Percentiles rank a stretch among this genome's conserved stretches.
Conservation (phyloP, 1,140 invertebrate species). For the Eurosta solidaginis region DNA sequence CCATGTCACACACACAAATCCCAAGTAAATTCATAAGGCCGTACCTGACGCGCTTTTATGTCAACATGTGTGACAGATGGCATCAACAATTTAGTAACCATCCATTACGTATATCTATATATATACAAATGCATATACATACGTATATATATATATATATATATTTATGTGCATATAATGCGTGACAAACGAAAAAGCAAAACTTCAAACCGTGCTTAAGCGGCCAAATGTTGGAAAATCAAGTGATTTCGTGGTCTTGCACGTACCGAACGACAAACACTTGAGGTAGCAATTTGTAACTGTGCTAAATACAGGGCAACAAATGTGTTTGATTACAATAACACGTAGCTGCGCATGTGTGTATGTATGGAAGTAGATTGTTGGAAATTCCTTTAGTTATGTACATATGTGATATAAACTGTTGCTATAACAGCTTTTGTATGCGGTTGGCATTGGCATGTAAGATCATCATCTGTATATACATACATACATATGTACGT, state of each 20-base stretch:
- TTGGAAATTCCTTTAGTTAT: no score
- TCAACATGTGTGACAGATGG: no score
- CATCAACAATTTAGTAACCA: not conserved
- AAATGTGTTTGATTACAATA: no score
- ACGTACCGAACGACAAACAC: not conserved
- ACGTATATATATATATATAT: not conserved
- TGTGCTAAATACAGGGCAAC: no score
- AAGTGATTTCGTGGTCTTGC: slow-evolving; percentile 22
- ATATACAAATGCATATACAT: not conserved
- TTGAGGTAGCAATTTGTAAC: slow-evolving; percentile 1
- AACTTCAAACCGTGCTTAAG: not conserved
- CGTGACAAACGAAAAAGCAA: not conserved
- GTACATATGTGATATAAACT: no score
- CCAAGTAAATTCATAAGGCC: no score
- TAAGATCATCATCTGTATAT: not conserved
- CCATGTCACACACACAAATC: not conserved
- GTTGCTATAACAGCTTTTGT: no score
- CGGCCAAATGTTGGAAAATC: slow-evolving; percentile 18
- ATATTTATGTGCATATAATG: not conserved
- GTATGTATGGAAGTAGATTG: no score
- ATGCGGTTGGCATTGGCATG: not conserved
- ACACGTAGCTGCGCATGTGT: not conserved
- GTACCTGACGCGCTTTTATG: no score
- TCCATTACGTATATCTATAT: not conserved
- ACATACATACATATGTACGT: not conserved